Evolutionary conservation across 2,113 vertebrate genomes (phyloP).

Genomic region (Dromaius novaehollandiae): DNA sequence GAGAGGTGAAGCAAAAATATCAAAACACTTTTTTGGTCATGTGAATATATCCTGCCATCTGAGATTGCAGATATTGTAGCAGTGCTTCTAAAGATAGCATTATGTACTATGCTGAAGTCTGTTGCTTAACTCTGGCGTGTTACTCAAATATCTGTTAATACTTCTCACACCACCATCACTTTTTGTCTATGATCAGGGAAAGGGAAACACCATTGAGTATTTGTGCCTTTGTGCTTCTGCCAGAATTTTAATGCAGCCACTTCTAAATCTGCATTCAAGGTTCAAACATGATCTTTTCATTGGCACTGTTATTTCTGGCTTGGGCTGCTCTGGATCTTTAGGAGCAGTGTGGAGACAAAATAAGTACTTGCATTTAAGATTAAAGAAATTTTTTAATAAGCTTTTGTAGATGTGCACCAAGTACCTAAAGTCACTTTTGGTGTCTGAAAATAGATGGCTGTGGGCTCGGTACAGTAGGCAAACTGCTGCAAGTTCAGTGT

Average conservation of each 20-base stretch:
- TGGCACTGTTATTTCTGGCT: neutral
- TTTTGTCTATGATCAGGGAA: accelerated
- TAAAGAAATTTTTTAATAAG: neutral
- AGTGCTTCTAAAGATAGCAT: neutral
- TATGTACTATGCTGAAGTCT: neutral
- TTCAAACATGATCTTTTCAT: neutral
- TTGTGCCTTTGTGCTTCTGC: neutral
- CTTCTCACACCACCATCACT: neutral
- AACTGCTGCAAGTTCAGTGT: neutral
- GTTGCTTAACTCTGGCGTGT: neutral
- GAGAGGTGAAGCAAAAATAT: too few relatives aligned
- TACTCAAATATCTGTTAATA: neutral
- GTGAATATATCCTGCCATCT: neutral
- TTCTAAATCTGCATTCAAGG: neutral
- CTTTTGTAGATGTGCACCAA: neutral
- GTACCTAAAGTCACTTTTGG: neutral
- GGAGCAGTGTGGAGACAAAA: neutral
- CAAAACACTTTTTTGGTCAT: neutral
- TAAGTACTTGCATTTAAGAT: neutral
- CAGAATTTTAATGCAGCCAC: neutral
- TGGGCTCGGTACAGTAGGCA: neutral
- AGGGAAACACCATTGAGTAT: neutral
- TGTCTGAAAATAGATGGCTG: neutral
- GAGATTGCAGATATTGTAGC: neutral
- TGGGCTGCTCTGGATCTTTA: neutral